These are phyloP conservation scores for Austrofundulus limnaeus DNA, from an alignment of 2,113 vertebrate genomes.

Conservation along the genomic window DNA sequence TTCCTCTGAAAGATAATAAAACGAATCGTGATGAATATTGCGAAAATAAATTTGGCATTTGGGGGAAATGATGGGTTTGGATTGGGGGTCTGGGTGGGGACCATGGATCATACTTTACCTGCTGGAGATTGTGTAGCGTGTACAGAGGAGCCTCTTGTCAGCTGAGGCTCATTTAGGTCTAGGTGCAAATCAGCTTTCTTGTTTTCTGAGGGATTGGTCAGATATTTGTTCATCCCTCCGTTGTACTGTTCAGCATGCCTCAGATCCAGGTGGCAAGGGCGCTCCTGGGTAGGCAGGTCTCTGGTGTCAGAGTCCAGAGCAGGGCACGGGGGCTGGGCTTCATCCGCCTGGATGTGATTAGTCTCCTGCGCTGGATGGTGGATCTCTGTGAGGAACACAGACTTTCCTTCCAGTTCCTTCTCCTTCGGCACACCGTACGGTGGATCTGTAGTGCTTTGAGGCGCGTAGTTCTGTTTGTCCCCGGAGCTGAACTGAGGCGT, in stretches of 20 bases:
- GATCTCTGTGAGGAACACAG: slow-evolving; percentile 63
- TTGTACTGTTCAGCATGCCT: slow-evolving; percentile 83
- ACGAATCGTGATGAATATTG: slow-evolving; percentile 48
- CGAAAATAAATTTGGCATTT: slow-evolving; percentile 41
- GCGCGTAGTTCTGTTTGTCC: slow-evolving; percentile 54
- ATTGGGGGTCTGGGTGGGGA: slow-evolving; percentile 53
- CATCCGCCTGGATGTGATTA: slow-evolving; percentile 9
- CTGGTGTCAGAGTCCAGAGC: slow-evolving; percentile 43
- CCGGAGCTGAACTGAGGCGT: slow-evolving; percentile 45
- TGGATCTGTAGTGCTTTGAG: slow-evolving; percentile 1
- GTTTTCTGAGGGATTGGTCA: slow-evolving; percentile 79
- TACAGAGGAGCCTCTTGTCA: slow-evolving; percentile 82
- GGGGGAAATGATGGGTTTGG: slow-evolving; percentile 46
- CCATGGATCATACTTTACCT: slow-evolving; percentile 95
- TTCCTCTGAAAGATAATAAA: slow-evolving; percentile 43
- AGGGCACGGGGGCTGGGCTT: slow-evolving; percentile 15
- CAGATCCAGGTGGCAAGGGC: slow-evolving; percentile 91
- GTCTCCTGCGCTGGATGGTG: slow-evolving; percentile 23
- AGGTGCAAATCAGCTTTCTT: slow-evolving; percentile 82
- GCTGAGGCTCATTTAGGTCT: slow-evolving; percentile 87
- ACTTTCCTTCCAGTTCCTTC: slow-evolving; percentile 29
- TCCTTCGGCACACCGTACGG: slow-evolving; percentile 7
- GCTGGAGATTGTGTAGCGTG: slow-evolving; percentile 87
- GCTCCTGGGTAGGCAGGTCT: slow-evolving; percentile 87
- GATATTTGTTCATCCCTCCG: slow-evolving; percentile 76